Evolutionary conservation across 2,888 invertebrate species (phyloP), one percentile per base, ranked within the genome.

Genomic region (Tuberolachnus salignus): DNA sequence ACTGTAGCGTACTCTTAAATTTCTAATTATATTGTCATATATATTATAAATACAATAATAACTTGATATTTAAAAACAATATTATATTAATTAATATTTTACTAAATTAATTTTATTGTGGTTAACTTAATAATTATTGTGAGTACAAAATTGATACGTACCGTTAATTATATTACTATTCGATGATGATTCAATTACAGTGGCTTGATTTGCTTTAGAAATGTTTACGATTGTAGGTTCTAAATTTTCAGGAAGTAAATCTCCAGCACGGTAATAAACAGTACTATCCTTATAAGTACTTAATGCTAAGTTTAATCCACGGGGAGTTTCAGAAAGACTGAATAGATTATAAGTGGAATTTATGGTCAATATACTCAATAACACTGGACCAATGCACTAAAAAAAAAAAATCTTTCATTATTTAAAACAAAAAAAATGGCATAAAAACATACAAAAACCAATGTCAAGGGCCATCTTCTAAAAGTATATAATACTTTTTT

Each of bases 401-500:
- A 74, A 66, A n/a, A 46, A 64, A 49, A 64, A 19, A 59, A 44
- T 8, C 23, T 49, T 26, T 46, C 55, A 21, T 16, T 49, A 16
- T 46, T 6, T n/a, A 46, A 57, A 19, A 51, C n/a, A 70, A 70
- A 3, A 16, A 9, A 6, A 10, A 26, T 26, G 3, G 59, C 16
- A 57, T 70, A 51, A 81, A 82, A 16, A 83, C 84, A 81, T 82
- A 85, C 85, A 80, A 84, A 85, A 8, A 85, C 75, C n/a, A 85
- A 75, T 44, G 84, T 81, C 6, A 82, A 83, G 46, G 83, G 78
- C 55, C 84, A 82, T 83, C 85, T 86, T 80, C 85, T 84, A 2
- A 80, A 82, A 0, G 85, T 84, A 70, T 85, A 87, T 2, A 83
- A 81, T 0, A 84, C 64, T 83, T 86, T 86, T 82, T 87, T 87